Evolutionary conservation across 2,113 vertebrate genomes (phyloP), one percentile per base, ranked within the genome.

Genomic region (Pyrgilauda ruficollis): DNA sequence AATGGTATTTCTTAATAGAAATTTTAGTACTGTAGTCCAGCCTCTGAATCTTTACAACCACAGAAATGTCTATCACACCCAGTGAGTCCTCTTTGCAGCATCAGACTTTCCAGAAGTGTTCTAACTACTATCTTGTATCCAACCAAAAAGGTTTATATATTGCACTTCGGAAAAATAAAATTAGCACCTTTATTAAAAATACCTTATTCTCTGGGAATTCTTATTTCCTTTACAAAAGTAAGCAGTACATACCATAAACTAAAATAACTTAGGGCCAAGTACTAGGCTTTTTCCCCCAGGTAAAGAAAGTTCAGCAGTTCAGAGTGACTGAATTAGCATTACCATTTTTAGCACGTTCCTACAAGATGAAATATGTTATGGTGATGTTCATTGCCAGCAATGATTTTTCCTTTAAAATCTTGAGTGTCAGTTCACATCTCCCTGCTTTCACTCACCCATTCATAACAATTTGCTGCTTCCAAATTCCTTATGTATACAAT

Each of bases 291-390:
- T 26, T 19, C 26, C 33, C 11, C 2, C 55, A 77, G 26, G 33
- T 47, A 74, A 69, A 77, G 26, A 39, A 84, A 92, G 93, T 63
- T 93, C 77, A 89, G 18, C 39, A 91, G 91, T 75, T 91, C 87
- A 84, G 59, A 59, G 28, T 30, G 24, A 41, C 35, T 67, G 16
- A 76, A 43, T n/a, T 73, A 88, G 53, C 30, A 33, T 17, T 39
- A 66, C 47, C 0, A 0, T 80, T 85, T 4, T 0, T 61, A 91
- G 15, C 1, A 0, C 10, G 1, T 58, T 95, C 87, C 39, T 64
- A 56, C 67, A 63, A 53, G 27, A 67, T 11, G 15, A 84, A 49
- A 53, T n/a, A 62, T 11, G 19, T 58, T 62, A 39, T 4, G 13
- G 74, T 58, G 46, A 77, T 1, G 10, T 28, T 74, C n/a, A 62